Percentiles rank a stretch among this genome's conserved stretches.
phyloP scores from a whole-genome alignment of 2,113 vertebrate species.

The Indicator maculatus region DNA sequence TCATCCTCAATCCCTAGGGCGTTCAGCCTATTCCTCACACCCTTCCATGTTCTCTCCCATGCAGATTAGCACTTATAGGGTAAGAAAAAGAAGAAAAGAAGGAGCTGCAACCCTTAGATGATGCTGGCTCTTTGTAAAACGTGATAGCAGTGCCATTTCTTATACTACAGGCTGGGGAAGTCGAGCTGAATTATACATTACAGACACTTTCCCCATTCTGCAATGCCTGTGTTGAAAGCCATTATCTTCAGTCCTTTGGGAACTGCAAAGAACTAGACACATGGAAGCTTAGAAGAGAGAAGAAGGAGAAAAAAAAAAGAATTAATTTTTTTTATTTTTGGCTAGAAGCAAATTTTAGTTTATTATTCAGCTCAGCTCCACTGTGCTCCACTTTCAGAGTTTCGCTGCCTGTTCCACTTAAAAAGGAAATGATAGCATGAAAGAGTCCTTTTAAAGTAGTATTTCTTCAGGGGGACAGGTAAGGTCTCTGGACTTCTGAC shows the following conservation, averaged over 20 bases:
- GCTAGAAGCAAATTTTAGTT: constrained; percentile 60
- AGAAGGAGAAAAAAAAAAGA: not conserved
- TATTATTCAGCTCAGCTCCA: constrained; percentile 48
- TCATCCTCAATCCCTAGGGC: not conserved
- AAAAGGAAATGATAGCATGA: not conserved
- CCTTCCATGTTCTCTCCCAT: not conserved
- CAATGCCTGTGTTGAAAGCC: constrained; percentile 15
- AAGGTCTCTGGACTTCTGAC: not conserved
- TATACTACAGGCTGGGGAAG: not conserved
- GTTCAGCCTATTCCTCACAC: not conserved
- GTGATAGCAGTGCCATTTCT: not conserved
- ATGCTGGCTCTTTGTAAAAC: not conserved
- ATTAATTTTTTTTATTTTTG: not conserved
- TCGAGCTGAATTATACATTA: constrained; percentile 58
- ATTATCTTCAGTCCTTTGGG: constrained; percentile 50
- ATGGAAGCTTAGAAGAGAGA: not conserved
- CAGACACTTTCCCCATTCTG: not conserved
- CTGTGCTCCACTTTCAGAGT: constrained; percentile 46
- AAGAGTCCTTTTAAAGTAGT: constrained; percentile 7
- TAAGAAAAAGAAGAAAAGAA: not conserved
- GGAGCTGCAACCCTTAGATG: not conserved
- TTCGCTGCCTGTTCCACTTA: constrained; percentile 37
- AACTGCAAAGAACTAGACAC: not conserved
- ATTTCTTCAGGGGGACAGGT: not conserved
- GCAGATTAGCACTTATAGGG: not conserved